These are phyloP conservation scores for Gulo gulo DNA, from an alignment of 2,113 vertebrate genomes.

Conservation along the genomic window DNA sequence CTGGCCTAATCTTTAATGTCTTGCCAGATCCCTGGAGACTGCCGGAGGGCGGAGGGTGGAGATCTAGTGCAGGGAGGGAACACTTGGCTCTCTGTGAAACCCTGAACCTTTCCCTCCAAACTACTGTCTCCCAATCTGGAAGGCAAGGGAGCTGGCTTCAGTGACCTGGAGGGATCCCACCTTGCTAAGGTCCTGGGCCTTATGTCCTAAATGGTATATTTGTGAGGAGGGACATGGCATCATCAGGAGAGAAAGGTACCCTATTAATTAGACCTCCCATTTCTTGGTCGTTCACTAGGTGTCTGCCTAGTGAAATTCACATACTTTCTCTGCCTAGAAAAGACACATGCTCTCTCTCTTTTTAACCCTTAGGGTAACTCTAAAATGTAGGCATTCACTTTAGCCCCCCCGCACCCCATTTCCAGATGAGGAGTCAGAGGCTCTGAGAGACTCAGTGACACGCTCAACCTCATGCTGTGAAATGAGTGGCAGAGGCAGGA, in stretches of 20 bases:
- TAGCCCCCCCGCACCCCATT: neutral
- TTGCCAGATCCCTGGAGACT: neutral
- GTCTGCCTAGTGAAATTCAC: neutral
- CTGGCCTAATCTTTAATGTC: too few species aligned
- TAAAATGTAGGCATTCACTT: neutral
- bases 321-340: neutral
- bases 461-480: neutral
- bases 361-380: neutral
- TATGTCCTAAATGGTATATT: neutral
- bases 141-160: neutral
- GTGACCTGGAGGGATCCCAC: neutral
- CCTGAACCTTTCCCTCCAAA: neutral
- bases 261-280: neutral
- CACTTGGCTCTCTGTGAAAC: neutral
- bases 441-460: neutral
- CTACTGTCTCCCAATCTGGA: neutral
- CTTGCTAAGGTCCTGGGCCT: neutral
- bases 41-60: neutral
- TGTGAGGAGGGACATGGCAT: rapidly evolving
- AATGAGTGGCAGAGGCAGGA: neutral
- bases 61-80: neutral
- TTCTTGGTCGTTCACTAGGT: neutral
- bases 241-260: neutral
- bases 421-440: neutral
- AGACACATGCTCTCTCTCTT: neutral